Evolutionary conservation across 2,113 vertebrate genomes (phyloP), one percentile per base, ranked within the genome.

Genomic region (Anas platyrhynchos): DNA sequence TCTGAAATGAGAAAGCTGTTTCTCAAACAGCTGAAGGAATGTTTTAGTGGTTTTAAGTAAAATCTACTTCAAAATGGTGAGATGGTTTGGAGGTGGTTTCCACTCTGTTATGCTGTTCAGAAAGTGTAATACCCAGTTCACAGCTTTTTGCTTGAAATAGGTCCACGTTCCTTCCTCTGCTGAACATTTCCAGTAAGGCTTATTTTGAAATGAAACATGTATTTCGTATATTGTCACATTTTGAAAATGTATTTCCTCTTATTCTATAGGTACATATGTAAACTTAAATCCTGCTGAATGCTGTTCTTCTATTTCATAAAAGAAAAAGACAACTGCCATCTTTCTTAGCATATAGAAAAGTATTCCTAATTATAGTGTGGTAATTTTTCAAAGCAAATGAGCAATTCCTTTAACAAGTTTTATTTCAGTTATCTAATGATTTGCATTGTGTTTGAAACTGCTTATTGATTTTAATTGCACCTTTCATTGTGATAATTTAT

Each of bases 381-480:
- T 50, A 76, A 10, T 93, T 91, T 63, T 94, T 94, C 74, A 91
- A 63, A 94, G 74, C 58, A 68, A 85, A 52, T 44, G 48, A 94
- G 74, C 54, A 21, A 13, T 90, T 91, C n/a, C 78, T 86, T 84
- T 85, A 91, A 54, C 41, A 88, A 88, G 55, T 91, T 89, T 93
- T 82, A 77, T 88, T 94, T 95, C 63, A 83, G 90, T 88, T 91
- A 88, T 31, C 82, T 93, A 67, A 90, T 94, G 44, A 90, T 90
- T 90, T 90, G 31, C 91, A 31, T 83, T 48, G 36, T 71, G 9
- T 88, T 88, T 83, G 83, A 86, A 94, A 62, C 75, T 66, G 21
- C 68, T 88, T 94, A 83, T 54, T 95, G 90, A 83, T 94, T 94
- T 96, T 94, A 95, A 94, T 94, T 95, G 63, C 75, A 93, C 44